Percentiles rank a stretch among this genome's conserved stretches.
These are phyloP conservation scores for Stenotaenia linearis DNA, from an alignment of 2,888 invertebrate genomes.

Conservation along the genomic window DNA sequence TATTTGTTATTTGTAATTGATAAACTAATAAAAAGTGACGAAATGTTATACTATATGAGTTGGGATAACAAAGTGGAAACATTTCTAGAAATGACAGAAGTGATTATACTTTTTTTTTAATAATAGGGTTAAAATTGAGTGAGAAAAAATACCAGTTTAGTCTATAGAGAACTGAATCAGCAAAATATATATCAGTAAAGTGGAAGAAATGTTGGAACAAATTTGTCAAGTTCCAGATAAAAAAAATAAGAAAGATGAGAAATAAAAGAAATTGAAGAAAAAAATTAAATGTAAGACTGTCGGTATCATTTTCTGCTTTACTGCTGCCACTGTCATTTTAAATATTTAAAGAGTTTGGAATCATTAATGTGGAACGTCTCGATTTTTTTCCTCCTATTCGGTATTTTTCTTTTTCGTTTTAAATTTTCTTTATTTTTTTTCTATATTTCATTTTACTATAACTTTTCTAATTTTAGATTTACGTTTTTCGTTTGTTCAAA, in stretches of 20 bases:
- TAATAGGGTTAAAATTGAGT: neutral
- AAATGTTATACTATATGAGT: neutral
- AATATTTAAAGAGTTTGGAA: neutral
- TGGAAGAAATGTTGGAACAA: slow-evolving; percentile 11
- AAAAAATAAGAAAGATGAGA: neutral
- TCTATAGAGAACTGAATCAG: slow-evolving; percentile 12
- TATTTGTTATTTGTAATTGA: neutral
- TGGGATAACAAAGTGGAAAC: neutral
- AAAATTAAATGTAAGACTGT: neutral
- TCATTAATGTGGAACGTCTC: too few relatives aligned
- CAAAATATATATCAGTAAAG: neutral
- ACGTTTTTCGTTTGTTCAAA: too few relatives aligned
- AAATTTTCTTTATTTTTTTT: neutral
- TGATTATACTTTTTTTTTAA: neutral
- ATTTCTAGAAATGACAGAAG: neutral
- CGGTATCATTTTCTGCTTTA: neutral
- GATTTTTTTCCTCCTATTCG: too few relatives aligned
- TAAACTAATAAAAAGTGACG: neutral
- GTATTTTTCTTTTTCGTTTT: neutral
- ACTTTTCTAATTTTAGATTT: too few relatives aligned
- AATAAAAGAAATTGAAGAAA: neutral
- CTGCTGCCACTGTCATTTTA: neutral
- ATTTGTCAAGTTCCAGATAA: neutral
- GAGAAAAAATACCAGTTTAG: neutral
- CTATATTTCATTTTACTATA: neutral